Conservation (phyloP, 1,140 invertebrate genomes). For the Calliphora vicina region DNA sequence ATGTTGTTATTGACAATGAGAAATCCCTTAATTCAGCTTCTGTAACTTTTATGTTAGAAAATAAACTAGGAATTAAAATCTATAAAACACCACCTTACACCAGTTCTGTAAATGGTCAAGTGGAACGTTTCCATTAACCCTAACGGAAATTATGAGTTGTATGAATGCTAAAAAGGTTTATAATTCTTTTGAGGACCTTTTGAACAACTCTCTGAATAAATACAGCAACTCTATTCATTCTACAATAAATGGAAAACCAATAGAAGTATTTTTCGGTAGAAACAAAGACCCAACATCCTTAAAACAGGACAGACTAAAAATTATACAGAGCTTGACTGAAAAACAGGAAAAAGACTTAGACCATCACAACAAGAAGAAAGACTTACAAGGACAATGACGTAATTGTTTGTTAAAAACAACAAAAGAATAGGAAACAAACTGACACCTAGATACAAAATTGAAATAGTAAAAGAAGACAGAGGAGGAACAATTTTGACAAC, state of each 20-base stretch:
- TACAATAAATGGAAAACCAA: background rate
- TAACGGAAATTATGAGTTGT: constrained; percentile 41
- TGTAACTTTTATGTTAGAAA: background rate
- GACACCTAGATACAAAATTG: background rate
- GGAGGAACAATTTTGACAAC: constrained; percentile 38
- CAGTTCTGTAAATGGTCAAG: constrained; percentile 24
- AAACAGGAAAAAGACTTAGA: background rate
- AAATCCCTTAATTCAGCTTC: constrained; percentile 41
- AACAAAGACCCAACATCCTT: background rate
- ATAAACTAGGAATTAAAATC: constrained; percentile 9
- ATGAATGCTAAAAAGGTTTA: constrained; percentile 24
- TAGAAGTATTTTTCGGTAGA: no score
- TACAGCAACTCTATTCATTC: background rate
- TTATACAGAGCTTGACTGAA: background rate
- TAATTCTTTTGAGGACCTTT: constrained; percentile 30
- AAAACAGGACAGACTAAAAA: background rate
- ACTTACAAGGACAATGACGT: background rate
- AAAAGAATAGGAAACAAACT: background rate
- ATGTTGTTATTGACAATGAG: constrained; percentile 44
- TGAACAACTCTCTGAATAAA: background rate
- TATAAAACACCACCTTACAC: background rate
- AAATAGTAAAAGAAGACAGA: background rate
- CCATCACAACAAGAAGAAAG: background rate
- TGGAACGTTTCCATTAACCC: constrained; percentile 39
- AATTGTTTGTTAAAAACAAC: background rate